phyloP scores from a whole-genome alignment of 2,113 vertebrate species.

The Dicaeum eximium region DNA sequence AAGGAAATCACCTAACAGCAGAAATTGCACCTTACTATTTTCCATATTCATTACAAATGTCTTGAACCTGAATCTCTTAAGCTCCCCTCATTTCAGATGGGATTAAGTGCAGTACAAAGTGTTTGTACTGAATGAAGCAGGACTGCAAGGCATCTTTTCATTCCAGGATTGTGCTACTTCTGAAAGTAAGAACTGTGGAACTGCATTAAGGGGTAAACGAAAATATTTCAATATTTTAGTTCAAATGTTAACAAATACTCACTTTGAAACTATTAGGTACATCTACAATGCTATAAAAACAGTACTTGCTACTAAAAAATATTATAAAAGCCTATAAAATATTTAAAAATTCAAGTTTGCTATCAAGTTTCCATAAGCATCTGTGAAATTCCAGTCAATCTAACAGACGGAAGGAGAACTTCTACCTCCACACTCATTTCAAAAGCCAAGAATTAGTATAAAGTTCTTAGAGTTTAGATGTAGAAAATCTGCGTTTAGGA shows the following conservation, averaged over 20 bases:
- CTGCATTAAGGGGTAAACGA: background rate
- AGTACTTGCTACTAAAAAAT: background rate
- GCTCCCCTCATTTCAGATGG: background rate
- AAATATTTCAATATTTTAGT: background rate
- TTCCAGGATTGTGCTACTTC: background rate
- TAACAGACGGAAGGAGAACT: background rate
- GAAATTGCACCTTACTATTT: background rate
- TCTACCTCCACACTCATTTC: background rate
- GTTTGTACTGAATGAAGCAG: background rate
- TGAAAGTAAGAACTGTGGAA: background rate
- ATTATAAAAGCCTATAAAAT: background rate
- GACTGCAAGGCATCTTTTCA: background rate
- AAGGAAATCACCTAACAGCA: background rate
- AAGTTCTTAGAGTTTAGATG: background rate
- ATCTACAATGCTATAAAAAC: background rate
- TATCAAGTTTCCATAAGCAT: background rate
- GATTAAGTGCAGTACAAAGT: background rate
- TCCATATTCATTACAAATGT: background rate
- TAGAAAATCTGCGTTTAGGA: background rate
- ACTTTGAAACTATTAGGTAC: background rate
- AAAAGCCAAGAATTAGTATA: background rate
- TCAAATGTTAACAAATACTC: background rate
- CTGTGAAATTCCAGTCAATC: background rate
- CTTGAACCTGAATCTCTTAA: background rate
- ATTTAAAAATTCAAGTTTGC: background rate